Base-by-base conservation (phyloP, 2,797 vertebrate genomes). In the Phoeniculus purpureus region DNA sequence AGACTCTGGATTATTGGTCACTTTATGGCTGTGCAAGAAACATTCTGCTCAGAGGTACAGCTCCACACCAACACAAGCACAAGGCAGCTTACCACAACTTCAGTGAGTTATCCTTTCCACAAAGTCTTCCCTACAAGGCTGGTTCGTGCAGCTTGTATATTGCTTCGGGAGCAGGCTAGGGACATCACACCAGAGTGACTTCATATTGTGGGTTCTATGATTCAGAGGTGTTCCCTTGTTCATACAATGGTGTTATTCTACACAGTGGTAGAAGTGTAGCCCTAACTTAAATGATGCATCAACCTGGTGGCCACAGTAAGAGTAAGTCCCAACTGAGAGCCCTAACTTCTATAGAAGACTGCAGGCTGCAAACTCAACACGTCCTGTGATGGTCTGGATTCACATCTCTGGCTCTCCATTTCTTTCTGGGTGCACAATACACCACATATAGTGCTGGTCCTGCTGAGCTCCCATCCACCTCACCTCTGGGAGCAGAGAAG, bases 401-500 rank as follows among this genome's bases (percentile, higher is more conserved):
- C 60, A 64, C 29, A 14, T 14, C 22, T 54, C 45, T 81, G 12
- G 31, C 27, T 37, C 52, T 75, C 22, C 15, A 5, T 51, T 23
- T 58, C 43, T 43, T 23, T 8, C 17, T 7, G 7, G 32, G 32
- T 65, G n/a, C 40, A 8, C 1, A 0, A 23, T 25, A 23, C 7
- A 3, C 3, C 18, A 1, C 3, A 0, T 27, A 25, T 3, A 50
- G 32, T 9, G 8, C 18, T 19, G 14, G 19, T 51, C 52, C 45
- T 26, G 34, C 20, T 26, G 15, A 29, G 9, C 22, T 51, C 26
- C 58, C 17, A 37, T 26, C 22, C 29, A 64, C 5, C 12, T 22
- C 25, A 15, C n/a, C 23, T 32, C 31, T 18, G 43, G 25, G 17
- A 81, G 29, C 32, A 22, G 26, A 37, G n/a, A 31, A 31, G 27